A percentile compares a stretch with the other conserved stretches of the same genome.
Conservation (phyloP, 2,113 vertebrate genomes). For the Oceanodroma tethys region DNA sequence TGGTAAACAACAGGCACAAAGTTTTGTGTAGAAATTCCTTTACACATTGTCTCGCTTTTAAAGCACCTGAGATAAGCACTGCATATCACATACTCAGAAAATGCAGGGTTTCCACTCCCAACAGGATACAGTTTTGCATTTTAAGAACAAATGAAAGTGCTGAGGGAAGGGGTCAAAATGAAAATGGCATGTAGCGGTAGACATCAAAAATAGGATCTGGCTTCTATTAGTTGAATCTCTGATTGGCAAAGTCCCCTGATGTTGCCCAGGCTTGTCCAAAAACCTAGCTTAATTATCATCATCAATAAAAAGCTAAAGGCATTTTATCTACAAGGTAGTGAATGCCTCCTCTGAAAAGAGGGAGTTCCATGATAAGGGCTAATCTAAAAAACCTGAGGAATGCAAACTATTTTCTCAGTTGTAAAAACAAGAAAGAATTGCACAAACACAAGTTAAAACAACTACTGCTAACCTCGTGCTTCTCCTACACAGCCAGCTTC, state of each 20-base stretch:
- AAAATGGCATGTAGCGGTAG: neutral
- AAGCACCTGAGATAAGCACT: neutral
- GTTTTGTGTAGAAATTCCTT: neutral
- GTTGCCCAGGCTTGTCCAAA: slow-evolving; percentile 35
- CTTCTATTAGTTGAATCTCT: neutral
- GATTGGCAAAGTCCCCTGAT: neutral
- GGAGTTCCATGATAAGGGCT: slow-evolving; percentile 64
- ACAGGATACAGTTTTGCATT: neutral
- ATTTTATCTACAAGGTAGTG: slow-evolving; percentile 49
- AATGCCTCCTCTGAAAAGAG: slow-evolving; percentile 50
- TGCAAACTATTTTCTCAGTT: slow-evolving; percentile 65
- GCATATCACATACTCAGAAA: neutral
- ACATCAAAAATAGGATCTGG: neutral
- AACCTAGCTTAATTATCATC: slow-evolving; percentile 17
- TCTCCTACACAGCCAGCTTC: neutral
- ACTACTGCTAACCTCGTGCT: neutral
- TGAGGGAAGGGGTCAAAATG: neutral
- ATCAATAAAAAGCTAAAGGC: slow-evolving; percentile 48
- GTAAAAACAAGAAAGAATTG: slow-evolving; percentile 54
- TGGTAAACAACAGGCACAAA: neutral
- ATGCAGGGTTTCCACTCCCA: neutral
- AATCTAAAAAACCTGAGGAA: slow-evolving; percentile 70
- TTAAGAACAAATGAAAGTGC: neutral
- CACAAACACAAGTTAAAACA: slow-evolving; percentile 58
- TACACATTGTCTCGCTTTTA: neutral